Base-by-base conservation (phyloP, 2,113 vertebrate genomes). In the Brachypteracias leptosomus region DNA sequence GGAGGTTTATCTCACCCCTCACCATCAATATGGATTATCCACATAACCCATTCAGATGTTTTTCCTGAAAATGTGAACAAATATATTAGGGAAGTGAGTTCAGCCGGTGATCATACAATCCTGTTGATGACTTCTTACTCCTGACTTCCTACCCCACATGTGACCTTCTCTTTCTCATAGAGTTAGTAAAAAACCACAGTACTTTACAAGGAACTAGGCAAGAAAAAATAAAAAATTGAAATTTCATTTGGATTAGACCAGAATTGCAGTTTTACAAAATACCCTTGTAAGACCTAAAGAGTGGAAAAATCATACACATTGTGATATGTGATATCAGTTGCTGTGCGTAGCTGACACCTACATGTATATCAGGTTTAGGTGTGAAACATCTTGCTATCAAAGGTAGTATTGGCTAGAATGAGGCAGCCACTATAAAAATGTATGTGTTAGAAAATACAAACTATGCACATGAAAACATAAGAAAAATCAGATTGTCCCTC, bases 1-100 rank as follows among this genome's bases (percentile, higher is more conserved):
- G 0, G 0, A 33, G 20, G 42, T 36, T 90, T 61, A 17, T 58
- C 17, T 73, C 51, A 38, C 7, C 4, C 1, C 3, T 0, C 7
- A 5, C 44, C 36, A 47, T 42, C 20, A 52, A 51, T 26, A 31
- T 6, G 33, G 18, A 16, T 61, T 66, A 29, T 42, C 25, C 12
- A 57, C 38, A 31, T 51, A 49, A 59, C 6, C 16, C 28, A 44
- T 75, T 5, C 33, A 22, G 12, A 40, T 7, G 2, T 8, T 77
- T 87, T 79, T 71, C 46, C 9, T 82, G 57, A 26, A 61, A 28
- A 47, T 12, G 14, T 35, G 42, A 73, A 36, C 16, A 77, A 73
- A 21, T 6, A 22, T 46, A 46, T 31, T 29, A 54, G 13, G 49
- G 40, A 67, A 74, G 11, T 13, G 21, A 76, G 10, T 75, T 85